Evolutionary conservation across 2,113 vertebrate species (phyloP).

Genomic region (Actenoides lindsayi): DNA sequence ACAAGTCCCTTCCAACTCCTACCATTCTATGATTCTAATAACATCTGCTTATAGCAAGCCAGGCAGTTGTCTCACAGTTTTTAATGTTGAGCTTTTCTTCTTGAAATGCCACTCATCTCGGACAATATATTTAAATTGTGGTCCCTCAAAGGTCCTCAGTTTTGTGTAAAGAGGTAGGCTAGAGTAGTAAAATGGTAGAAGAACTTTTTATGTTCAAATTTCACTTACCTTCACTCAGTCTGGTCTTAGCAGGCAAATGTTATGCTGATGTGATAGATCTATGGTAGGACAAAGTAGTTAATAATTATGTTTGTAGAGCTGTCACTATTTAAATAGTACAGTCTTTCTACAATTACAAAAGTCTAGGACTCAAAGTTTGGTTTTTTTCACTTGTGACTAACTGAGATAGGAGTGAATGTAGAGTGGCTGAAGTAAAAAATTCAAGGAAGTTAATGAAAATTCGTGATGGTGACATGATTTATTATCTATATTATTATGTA

Average conservation of each 20-base stretch:
- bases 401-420: neutral
- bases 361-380: neutral
- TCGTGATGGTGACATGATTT: neutral
- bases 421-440: neutral
- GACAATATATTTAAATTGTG: neutral
- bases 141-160: neutral
- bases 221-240: neutral
- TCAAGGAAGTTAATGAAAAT: neutral
- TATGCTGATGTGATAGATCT: neutral
- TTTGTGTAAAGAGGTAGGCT: neutral
- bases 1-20: too few species aligned
- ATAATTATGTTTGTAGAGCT: neutral
- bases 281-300: neutral
- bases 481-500: neutral
- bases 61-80: neutral
- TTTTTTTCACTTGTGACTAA: neutral
- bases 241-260: neutral
- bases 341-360: neutral
- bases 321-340: neutral
- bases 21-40: neutral
- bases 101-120: neutral
- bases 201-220: neutral
- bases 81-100: neutral
- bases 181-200: neutral
- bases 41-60: neutral